These are phyloP conservation scores for Ichneumoninae sp. DNA, from an alignment of 2,888 invertebrate genomes.

Conservation along the genomic window DNA sequence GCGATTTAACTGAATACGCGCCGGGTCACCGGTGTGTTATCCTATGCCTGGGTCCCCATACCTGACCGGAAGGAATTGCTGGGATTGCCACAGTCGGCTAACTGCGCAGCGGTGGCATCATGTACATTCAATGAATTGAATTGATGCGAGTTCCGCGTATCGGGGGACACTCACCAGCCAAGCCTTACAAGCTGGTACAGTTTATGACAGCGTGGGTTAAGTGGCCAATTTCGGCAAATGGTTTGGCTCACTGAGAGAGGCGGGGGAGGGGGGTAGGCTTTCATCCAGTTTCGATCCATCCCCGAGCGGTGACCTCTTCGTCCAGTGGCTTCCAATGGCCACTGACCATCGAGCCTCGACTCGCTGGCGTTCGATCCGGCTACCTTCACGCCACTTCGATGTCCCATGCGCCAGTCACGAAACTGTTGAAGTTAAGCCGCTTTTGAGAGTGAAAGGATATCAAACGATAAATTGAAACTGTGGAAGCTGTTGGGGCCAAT, in stretches of 20 bases:
- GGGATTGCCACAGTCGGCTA: constrained; percentile 5
- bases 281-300: constrained; percentile 16
- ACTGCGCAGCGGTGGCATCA: not conserved
- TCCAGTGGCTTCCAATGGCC: not conserved
- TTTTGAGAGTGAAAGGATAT: not conserved
- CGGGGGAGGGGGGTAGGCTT: not conserved
- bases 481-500: not conserved
- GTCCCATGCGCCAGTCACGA: not conserved
- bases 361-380: not conserved
- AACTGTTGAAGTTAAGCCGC: constrained; percentile 1
- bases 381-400: not conserved
- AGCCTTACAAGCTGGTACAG: constrained; percentile 23
- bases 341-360: not conserved
- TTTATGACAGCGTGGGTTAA: constrained; percentile 2
- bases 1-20: constrained; percentile 2
- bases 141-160: constrained; percentile 60
- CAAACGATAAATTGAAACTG: not conserved
- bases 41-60: not conserved
- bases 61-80: not conserved
- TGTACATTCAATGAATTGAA: constrained; percentile 42
- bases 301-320: not conserved
- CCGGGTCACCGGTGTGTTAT: not conserved
- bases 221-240: constrained; percentile 70
- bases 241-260: constrained; percentile 61
- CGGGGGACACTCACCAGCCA: constrained; percentile 33